Evolutionary conservation across 2,113 vertebrate species (phyloP), one percentile per base, ranked within the genome.

Genomic region (Nicator chloris): DNA sequence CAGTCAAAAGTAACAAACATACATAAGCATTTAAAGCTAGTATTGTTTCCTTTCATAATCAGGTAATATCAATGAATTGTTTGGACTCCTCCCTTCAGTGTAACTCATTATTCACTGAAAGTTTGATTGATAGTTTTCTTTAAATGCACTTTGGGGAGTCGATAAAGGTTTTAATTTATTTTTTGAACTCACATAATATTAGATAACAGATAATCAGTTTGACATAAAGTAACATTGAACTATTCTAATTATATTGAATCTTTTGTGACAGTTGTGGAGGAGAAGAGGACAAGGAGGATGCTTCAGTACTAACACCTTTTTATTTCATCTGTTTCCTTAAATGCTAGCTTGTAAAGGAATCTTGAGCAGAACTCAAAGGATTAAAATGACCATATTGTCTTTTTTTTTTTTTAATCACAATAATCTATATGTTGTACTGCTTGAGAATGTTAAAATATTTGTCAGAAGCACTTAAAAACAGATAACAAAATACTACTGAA

Each of bases 241-340:
- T 85, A 30, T 60, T 85, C 30, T 82, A 59, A 51, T 30, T 3
- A 24, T 22, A 20, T 5, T 39, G 19, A 76, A 17, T 1, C 10
- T 85, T 88, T 64, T 44, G 3, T 31, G 26, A 7, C 17, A 60
- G 7, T 61, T 78, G 6, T 69, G 40, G 19, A 45, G 22, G 22
- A 78, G 3, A 6, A 50, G 13, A 20, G 8, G 15, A 9, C 4
- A 44, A 63, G 40, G 3, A 47, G 37, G 5, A 31, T 1, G 1
- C n/a, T 51, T 86, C 86, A 71, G 13, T 39, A 61, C n/a, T 2
- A 50, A 1, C 13, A 59, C 2, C 10, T 64, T 9, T 64, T 80
- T 63, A 42, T 86, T 85, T 88, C 59, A 82, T 20, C 20, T 17
- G 6, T 63, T 78, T 82, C 13, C 13, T 70, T 44, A 61, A 39